Percentiles rank a stretch among this genome's conserved stretches.
Evolutionary conservation across 2,113 vertebrate species (phyloP).

Genomic region (Nyctereutes procyonoides): DNA sequence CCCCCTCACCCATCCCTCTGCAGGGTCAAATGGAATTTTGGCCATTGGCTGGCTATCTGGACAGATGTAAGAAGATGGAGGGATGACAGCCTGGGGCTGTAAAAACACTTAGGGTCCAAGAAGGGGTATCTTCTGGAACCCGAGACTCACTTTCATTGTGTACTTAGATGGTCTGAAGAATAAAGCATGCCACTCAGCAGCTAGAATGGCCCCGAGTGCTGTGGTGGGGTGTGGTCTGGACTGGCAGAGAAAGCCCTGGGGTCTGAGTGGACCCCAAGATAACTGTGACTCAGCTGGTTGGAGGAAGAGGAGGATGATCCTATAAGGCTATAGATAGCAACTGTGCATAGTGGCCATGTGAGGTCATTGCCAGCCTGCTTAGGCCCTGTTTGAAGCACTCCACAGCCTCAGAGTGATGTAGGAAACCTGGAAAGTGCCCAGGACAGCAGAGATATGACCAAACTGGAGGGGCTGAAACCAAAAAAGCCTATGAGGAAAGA

Average conservation of each 20-base stretch:
- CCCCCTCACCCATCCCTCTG: neutral
- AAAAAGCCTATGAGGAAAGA: conserved; percentile 78
- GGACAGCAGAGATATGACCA: conserved; percentile 66
- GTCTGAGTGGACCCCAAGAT: conserved; percentile 65
- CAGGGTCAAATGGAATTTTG: neutral
- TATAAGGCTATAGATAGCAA: conserved; percentile 76
- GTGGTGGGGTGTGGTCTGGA: neutral
- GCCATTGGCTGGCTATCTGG: neutral
- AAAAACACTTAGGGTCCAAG: neutral
- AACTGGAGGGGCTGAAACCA: conserved; percentile 69
- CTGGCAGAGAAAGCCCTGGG: conserved; percentile 30
- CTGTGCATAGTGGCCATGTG: conserved; percentile 73
- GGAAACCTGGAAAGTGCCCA: conserved; percentile 74
- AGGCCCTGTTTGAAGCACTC: conserved; percentile 63
- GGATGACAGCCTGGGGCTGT: neutral
- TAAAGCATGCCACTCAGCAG: neutral
- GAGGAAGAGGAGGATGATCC: conserved; percentile 63
- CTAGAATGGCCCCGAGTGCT: neutral
- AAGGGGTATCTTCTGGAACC: neutral
- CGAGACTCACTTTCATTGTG: neutral
- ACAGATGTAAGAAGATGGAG: neutral
- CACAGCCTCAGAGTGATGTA: conserved; percentile 56
- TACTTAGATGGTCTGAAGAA: neutral
- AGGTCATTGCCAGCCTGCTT: conserved; percentile 73
- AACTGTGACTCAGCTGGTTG: conserved; percentile 62